Evolutionary conservation across 64 coral and sea anemone genomes (phyloP).

Genomic region (Cladopsammia gracilis): DNA sequence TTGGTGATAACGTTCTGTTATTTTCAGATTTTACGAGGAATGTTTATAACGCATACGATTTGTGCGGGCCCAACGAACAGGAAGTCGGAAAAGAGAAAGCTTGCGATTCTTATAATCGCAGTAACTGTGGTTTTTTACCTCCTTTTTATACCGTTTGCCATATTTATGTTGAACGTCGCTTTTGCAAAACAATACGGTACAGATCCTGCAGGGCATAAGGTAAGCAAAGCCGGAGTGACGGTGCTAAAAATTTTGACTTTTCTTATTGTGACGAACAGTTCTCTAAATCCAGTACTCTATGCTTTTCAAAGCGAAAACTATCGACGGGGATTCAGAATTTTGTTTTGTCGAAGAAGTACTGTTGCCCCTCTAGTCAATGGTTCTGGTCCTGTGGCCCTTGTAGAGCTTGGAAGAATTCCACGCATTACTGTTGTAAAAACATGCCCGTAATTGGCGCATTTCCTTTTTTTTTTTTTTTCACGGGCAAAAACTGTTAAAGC

Average conservation of each 20-base stretch:
- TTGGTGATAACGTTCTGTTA: slow-evolving; percentile 32
- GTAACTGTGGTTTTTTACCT: slow-evolving; percentile 34
- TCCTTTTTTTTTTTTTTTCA: too few relatives aligned
- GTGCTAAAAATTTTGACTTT: slow-evolving; percentile 33
- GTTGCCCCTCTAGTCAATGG: neutral
- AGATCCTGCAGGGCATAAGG: too few relatives aligned
- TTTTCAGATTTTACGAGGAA: slow-evolving; percentile 27
- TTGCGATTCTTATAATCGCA: slow-evolving; percentile 27
- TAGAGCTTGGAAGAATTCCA: neutral
- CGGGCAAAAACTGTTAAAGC: too few relatives aligned
- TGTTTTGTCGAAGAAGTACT: neutral
- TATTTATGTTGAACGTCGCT: slow-evolving; percentile 11
- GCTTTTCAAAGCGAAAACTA: slow-evolving; percentile 52
- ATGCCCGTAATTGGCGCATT: too few relatives aligned
- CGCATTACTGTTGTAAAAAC: neutral
- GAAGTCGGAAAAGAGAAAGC: slow-evolving; percentile 25
- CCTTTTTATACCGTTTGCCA: slow-evolving; percentile 3
- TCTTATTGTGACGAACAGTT: slow-evolving; percentile 21
- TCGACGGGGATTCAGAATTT: neutral
- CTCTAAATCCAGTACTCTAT: slow-evolving; percentile 29
- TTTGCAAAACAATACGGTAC: neutral
- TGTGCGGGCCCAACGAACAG: slow-evolving; percentile 18
- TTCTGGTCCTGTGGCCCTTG: neutral
- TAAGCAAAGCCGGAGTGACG: neutral
- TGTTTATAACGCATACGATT: slow-evolving; percentile 25